phyloP scores from a whole-genome alignment of 2,888 invertebrate species.

The Catonia carolina region DNA sequence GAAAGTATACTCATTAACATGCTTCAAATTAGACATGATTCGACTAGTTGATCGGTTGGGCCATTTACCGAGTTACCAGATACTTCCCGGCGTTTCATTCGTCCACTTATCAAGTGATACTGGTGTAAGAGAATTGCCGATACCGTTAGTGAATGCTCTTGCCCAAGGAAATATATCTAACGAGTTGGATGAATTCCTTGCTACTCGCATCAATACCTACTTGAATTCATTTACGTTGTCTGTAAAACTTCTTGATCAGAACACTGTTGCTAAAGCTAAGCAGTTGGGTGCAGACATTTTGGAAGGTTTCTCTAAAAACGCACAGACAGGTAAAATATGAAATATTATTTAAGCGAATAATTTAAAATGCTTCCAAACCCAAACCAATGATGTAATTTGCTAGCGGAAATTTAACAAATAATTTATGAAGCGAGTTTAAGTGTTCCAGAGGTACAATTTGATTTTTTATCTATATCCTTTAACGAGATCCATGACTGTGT shows the following conservation, averaged over 20 bases:
- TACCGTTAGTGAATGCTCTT: slow-evolving; percentile 10
- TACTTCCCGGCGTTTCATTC: slow-evolving; percentile 62
- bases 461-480: too few relatives aligned
- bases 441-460: too few relatives aligned
- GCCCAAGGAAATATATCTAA: slow-evolving; percentile 22
- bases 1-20: slow-evolving; percentile 59
- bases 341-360: too few relatives aligned
- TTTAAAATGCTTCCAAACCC: too few relatives aligned
- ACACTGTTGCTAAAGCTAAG: slow-evolving; percentile 30
- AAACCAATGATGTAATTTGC: too few relatives aligned
- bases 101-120: slow-evolving; percentile 25
- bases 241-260: slow-evolving; percentile 34
- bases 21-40: slow-evolving; percentile 69
- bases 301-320: slow-evolving; percentile 14
- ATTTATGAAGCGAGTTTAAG: too few relatives aligned
- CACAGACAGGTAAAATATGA: slow-evolving; percentile 11
- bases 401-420: too few relatives aligned
- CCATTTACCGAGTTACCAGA: slow-evolving; percentile 59
- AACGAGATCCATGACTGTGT: too few relatives aligned
- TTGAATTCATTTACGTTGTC: slow-evolving; percentile 33
- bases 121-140: slow-evolving; percentile 8
- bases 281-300: slow-evolving; percentile 29
- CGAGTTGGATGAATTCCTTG: slow-evolving; percentile 29
- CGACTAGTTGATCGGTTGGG: slow-evolving; percentile 68
- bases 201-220: slow-evolving; percentile 31